These are phyloP conservation scores for Lapara coniferarum DNA, from an alignment of 2,888 invertebrate species.

Conservation along the genomic window DNA sequence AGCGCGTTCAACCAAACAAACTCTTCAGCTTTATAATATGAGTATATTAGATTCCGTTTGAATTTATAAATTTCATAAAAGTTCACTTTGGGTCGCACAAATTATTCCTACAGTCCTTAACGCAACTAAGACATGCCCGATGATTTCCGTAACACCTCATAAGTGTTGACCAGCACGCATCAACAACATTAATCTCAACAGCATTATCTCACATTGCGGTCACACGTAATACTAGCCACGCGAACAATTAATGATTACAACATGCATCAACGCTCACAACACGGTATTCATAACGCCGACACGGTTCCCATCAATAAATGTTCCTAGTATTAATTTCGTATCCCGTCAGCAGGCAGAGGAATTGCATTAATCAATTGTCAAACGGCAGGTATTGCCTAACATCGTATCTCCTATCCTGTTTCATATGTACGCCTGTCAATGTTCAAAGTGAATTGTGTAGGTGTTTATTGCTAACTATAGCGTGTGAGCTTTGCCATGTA, in stretches of 20 bases:
- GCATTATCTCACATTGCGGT: constrained; percentile 1
- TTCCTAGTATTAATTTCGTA: constrained; percentile 23
- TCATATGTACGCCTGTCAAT: constrained; percentile 48
- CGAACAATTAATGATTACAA: constrained; percentile 7
- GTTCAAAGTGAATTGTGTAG: constrained; percentile 52
- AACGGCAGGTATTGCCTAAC: constrained; percentile 56
- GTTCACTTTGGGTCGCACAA: too few relatives aligned
- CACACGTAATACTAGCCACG: constrained; percentile 27
- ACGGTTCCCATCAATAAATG: constrained; percentile 19
- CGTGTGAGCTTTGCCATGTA: neutral
- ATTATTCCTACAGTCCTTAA: too few relatives aligned
- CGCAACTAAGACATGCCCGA: too few relatives aligned
- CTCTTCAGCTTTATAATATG: too few relatives aligned
- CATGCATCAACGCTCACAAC: constrained; percentile 10
- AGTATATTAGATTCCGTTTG: too few relatives aligned
- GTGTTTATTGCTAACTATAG: neutral
- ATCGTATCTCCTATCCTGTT: constrained; percentile 44
- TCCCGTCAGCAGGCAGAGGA: constrained; percentile 60
- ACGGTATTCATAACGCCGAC: constrained; percentile 14
- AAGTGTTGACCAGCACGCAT: too few relatives aligned
- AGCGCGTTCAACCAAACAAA: too few relatives aligned
- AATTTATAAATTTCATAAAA: too few relatives aligned
- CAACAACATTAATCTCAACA: neutral
- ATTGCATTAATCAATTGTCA: constrained; percentile 82
- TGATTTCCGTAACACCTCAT: too few relatives aligned